Percentiles rank a stretch among this genome's conserved stretches.
Evolutionary conservation across 2,113 vertebrate genomes (phyloP).

Genomic region (Tachycineta bicolor): DNA sequence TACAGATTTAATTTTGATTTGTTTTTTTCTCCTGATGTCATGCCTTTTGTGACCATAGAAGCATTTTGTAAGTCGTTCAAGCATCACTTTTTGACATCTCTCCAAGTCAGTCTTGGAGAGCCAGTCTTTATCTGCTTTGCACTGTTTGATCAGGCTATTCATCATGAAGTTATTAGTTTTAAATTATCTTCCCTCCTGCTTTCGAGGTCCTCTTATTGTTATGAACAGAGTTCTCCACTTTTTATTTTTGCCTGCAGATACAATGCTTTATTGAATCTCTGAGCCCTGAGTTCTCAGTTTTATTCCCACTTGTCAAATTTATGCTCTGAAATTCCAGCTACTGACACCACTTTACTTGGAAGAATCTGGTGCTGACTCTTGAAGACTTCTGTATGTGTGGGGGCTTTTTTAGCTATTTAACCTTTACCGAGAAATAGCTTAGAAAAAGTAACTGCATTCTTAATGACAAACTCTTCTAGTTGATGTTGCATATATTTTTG

Average conservation of each 20-base stretch:
- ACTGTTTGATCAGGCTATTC: background rate
- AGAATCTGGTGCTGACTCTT: background rate
- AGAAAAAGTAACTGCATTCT: background rate
- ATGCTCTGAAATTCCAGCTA: constrained; percentile 4
- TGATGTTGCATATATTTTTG: background rate
- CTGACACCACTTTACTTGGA: background rate
- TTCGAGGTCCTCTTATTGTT: background rate
- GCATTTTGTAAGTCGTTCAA: background rate
- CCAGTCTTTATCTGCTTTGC: background rate
- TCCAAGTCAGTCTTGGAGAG: background rate
- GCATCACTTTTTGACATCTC: background rate
- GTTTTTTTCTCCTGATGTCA: background rate
- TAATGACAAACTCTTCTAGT: background rate
- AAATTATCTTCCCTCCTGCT: background rate
- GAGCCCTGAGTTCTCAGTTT: background rate
- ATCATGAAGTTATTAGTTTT: background rate
- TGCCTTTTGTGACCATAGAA: background rate
- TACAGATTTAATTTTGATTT: background rate
- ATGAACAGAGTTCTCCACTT: background rate
- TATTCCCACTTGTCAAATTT: constrained; percentile 12
- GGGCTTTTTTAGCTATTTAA: background rate
- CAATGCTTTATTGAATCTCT: constrained; percentile 2
- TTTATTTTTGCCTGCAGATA: background rate
- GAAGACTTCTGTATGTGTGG: background rate
- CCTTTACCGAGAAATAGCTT: background rate